Conservation (phyloP, 2,888 invertebrate species). For the Onthophagus sagittarius region DNA sequence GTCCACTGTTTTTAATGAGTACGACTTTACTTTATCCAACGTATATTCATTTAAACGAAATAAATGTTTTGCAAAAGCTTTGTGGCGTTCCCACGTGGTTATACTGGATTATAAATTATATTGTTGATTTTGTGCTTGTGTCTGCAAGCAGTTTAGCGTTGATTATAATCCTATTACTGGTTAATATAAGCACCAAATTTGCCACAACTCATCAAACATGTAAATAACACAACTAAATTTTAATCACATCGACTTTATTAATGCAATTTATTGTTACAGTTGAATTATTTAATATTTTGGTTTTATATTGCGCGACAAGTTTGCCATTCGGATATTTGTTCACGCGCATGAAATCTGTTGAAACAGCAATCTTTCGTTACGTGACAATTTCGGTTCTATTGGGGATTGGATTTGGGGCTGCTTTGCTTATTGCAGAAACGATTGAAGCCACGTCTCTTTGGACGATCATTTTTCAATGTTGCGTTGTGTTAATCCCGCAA, state of each 20-base stretch:
- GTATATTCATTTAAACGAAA: slow-evolving; percentile 57
- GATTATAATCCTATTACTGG: not conserved
- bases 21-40: slow-evolving; percentile 60
- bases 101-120: slow-evolving; percentile 62
- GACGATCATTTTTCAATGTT: not conserved
- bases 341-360: slow-evolving; percentile 49
- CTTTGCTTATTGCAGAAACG: slow-evolving; percentile 27
- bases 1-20: slow-evolving; percentile 48
- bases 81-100: slow-evolving; percentile 57
- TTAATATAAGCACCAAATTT: not conserved
- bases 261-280: slow-evolving; percentile 38
- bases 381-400: slow-evolving; percentile 38
- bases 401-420: slow-evolving; percentile 38
- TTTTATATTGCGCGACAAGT: slow-evolving; percentile 53
- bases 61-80: slow-evolving; percentile 67
- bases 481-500: slow-evolving; percentile 37
- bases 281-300: slow-evolving; percentile 49
- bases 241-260: not conserved
- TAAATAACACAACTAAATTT: not conserved
- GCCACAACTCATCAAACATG: not conserved
- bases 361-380: slow-evolving; percentile 48
- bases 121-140: slow-evolving; percentile 51
- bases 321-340: slow-evolving; percentile 64
- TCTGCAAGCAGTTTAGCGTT: not conserved
- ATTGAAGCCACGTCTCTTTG: not conserved